phyloP scores from a whole-genome alignment of 2,888 invertebrate genomes.

The Caenorhabditis sp. region DNA sequence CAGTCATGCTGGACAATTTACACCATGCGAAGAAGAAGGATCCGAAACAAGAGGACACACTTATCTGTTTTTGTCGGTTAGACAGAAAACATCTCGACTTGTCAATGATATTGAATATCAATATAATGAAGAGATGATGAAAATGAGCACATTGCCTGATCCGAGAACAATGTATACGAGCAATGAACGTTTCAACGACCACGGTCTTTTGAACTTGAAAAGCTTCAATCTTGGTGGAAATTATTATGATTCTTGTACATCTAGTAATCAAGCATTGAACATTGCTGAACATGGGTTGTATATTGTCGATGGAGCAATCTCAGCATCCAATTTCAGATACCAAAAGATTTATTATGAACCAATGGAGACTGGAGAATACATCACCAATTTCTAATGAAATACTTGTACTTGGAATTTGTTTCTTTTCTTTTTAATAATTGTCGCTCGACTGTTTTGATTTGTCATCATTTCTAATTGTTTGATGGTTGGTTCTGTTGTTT shows the following conservation, averaged over 20 bases:
- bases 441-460: too few species aligned
- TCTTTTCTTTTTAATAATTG: conserved; percentile 1
- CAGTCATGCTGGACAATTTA: too few species aligned
- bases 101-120: neutral
- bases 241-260: neutral
- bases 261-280: neutral
- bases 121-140: neutral
- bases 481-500: too few species aligned
- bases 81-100: neutral
- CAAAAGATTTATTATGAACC: neutral
- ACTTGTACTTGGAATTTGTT: conserved; percentile 7
- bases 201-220: neutral
- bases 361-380: neutral
- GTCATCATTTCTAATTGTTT: too few species aligned
- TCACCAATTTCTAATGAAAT: neutral
- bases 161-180: neutral
- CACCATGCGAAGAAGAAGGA: neutral
- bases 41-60: neutral
- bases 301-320: neutral
- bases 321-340: neutral
- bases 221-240: neutral
- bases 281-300: neutral
- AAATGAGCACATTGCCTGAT: neutral
- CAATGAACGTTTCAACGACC: neutral
- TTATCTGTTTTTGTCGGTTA: neutral